Percentiles rank a stretch among this genome's conserved stretches.
phyloP scores from a whole-genome alignment of 2,888 invertebrate genomes.

The Catocala nupta region DNA sequence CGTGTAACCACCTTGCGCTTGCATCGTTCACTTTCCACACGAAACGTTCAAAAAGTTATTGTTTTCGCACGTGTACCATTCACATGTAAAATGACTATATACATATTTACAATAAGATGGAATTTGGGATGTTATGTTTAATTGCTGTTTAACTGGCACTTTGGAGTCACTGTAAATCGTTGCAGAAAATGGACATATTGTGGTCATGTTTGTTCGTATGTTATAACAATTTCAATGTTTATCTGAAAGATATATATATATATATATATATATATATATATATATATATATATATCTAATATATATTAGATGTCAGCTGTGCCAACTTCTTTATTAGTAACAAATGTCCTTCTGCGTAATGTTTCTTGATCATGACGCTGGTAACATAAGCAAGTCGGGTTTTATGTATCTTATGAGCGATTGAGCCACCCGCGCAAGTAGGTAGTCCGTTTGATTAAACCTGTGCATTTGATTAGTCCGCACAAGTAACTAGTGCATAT shows the following conservation, averaged over 20 bases:
- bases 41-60: conserved; percentile 46
- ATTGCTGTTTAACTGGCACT: conserved; percentile 30
- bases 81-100: conserved; percentile 47
- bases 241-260: conserved; percentile 3
- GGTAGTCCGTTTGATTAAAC: no score
- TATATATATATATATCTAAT: no score
- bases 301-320: conserved; percentile 1
- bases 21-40: conserved; percentile 48
- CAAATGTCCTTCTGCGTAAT: neutral
- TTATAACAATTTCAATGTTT: neutral
- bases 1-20: conserved; percentile 50
- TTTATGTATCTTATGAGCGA: no score
- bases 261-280: no score
- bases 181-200: neutral
- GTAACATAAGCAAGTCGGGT: no score
- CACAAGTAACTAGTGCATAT: no score
- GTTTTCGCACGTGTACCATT: conserved; percentile 49
- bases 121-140: conserved; percentile 40
- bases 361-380: no score
- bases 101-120: conserved; percentile 45
- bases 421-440: no score
- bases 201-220: no score
- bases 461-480: no score
- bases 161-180: conserved; percentile 18
- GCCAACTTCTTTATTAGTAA: neutral